Evolutionary conservation across 2,888 invertebrate genomes (phyloP).

Genomic region (Andrena minutula): DNA sequence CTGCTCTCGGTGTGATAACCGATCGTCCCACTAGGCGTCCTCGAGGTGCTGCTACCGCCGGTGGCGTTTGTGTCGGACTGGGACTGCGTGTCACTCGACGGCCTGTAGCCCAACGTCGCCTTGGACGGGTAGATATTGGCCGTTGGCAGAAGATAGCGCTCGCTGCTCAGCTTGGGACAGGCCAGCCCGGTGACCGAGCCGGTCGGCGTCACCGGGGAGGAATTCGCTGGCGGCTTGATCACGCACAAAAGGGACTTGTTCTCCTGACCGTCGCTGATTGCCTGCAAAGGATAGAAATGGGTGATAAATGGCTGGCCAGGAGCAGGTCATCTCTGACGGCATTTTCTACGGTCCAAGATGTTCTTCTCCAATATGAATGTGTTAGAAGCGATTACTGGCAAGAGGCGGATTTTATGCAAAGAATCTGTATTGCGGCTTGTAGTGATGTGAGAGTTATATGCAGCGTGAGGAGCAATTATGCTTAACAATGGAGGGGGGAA

Average conservation of each 20-base stretch:
- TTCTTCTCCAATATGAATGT: too few species aligned
- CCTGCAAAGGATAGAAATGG: slow-evolving; percentile 31
- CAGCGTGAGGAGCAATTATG: too few species aligned
- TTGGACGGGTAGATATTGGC: slow-evolving; percentile 70
- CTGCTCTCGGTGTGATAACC: slow-evolving; percentile 47
- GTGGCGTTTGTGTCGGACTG: slow-evolving; percentile 64
- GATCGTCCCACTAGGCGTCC: slow-evolving; percentile 61
- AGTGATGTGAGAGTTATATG: too few species aligned
- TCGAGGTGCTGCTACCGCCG: slow-evolving; percentile 42
- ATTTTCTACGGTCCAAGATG: too few species aligned
- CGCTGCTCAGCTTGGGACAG: slow-evolving; percentile 56
- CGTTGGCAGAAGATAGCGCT: slow-evolving; percentile 72
- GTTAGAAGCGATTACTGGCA: too few species aligned
- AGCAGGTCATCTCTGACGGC: too few species aligned
- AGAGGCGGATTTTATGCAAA: too few species aligned
- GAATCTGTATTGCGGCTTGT: too few species aligned
- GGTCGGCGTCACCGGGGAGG: slow-evolving; percentile 48
- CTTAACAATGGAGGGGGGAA: too few species aligned
- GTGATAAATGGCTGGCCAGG: too few species aligned
- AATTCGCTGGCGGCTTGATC: slow-evolving; percentile 61
- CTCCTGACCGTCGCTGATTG: slow-evolving; percentile 66
- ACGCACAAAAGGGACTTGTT: slow-evolving; percentile 75
- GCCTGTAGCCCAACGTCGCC: slow-evolving; percentile 59
- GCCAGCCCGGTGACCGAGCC: slow-evolving; percentile 51
- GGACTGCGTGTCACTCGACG: slow-evolving; percentile 63